Evolutionary conservation across 2,888 invertebrate genomes (phyloP), one percentile per base, ranked within the genome.

Genomic region (Polia nebulosa): DNA sequence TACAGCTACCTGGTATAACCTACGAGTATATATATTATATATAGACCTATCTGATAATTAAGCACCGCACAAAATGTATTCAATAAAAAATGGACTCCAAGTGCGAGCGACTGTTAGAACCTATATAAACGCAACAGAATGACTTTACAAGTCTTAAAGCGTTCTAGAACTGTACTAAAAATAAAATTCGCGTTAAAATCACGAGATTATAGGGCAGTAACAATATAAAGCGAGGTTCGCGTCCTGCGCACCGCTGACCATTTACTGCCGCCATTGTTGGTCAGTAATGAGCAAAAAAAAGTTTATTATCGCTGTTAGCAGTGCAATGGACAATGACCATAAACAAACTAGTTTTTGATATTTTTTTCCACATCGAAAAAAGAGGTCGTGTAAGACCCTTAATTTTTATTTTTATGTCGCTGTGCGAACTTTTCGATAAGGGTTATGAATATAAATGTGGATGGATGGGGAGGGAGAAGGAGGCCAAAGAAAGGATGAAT

Each of bases 221-320:
- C 81, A 67, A 76, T 64, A 67, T 72, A 78, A 62, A 81, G 59
- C 57, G 36, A 63, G 44, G 68, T 75, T 57, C 74, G 75, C 76
- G 75, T 67, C 72, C 80, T 65, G 76, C 74, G 73, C 76, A 81
- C 32, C 69, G 80, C 76, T 53, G 49, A 29, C 82, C 88, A 85
- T 89, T 90, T 89, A 85, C 81, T 82, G 79, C 83, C 25, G 76
- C 85, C 86, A 86, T 91, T 91, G 91, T 91, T 84, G 84, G 63
- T 70, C 78, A 74, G 82, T 89, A 91, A 90, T 88, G 88, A 86
- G 87, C 87, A 88, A 90, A 90, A 89, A 88, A 85, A 81, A 69
- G 59, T 66, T 71, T 71, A 72, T 69, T 75, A 67, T 72, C 85
- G 73, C 60, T 67, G 78, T 78, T 78, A 78, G 72, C 77, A 62